Percentiles rank a stretch among this genome's conserved stretches.
These are phyloP conservation scores for Diorhabda carinulata DNA, from an alignment of 1,140 invertebrate species.

Conservation along the genomic window DNA sequence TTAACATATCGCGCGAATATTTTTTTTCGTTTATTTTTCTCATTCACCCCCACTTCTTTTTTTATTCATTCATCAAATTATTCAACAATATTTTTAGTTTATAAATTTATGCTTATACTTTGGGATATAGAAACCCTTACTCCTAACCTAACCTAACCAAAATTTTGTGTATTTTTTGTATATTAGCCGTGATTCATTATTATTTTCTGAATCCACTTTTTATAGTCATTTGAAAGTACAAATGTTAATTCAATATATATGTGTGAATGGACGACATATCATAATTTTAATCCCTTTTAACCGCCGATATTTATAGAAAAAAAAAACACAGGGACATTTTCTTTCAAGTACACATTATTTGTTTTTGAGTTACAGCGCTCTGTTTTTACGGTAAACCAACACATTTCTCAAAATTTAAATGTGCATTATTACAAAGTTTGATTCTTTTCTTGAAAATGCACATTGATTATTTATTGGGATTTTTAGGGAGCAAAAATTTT, in stretches of 20 bases:
- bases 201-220: slow-evolving; percentile 5
- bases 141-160: too few relatives aligned
- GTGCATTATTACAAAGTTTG: neutral
- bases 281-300: slow-evolving; percentile 37
- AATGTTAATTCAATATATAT: slow-evolving; percentile 36
- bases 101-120: too few relatives aligned
- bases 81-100: too few relatives aligned
- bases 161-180: too few relatives aligned
- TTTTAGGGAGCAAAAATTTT: too few relatives aligned
- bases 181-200: too few relatives aligned
- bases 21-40: too few relatives aligned
- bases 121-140: too few relatives aligned
- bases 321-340: slow-evolving; percentile 18
- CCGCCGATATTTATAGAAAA: slow-evolving; percentile 25
- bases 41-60: too few relatives aligned
- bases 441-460: neutral
- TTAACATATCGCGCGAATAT: too few relatives aligned
- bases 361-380: slow-evolving; percentile 13
- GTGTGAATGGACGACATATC: slow-evolving; percentile 45
- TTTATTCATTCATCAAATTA: too few relatives aligned
- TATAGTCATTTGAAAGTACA: slow-evolving; percentile 47
- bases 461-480: neutral
- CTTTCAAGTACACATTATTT: slow-evolving; percentile 21
- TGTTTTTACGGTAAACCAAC: neutral
- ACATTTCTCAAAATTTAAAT: neutral